A percentile compares a stretch with the other conserved stretches of the same genome.
These are phyloP conservation scores for Phaenicophaeus curvirostris DNA, from an alignment of 2,797 vertebrate species.

Conservation along the genomic window DNA sequence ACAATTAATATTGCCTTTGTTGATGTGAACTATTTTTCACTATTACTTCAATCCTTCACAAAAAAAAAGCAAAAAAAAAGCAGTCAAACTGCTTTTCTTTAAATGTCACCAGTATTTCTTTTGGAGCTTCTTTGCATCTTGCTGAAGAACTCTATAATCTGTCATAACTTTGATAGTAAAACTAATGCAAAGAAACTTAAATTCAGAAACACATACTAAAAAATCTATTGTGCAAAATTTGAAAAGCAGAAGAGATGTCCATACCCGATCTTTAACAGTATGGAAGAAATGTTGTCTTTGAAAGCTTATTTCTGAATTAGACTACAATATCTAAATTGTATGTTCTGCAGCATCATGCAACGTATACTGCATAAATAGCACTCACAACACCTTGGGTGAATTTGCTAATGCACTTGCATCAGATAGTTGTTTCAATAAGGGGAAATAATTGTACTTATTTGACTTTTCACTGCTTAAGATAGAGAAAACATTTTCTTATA, in stretches of 20 bases:
- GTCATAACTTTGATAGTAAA: not conserved
- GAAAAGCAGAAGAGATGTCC: not conserved
- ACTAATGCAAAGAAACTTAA: not conserved
- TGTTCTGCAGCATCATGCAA: not conserved
- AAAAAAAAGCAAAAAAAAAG: not conserved
- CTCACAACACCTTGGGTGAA: not conserved
- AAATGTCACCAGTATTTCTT: not conserved
- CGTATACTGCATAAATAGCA: not conserved
- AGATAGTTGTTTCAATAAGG: not conserved
- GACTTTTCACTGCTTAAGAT: not conserved
- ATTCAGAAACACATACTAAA: not conserved
- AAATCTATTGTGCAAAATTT: not conserved
- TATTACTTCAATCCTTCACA: not conserved
- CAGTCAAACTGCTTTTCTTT: not conserved
- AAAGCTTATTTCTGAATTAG: not conserved
- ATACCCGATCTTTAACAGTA: rapidly evolving
- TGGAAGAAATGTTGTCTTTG: not conserved
- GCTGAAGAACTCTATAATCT: not conserved
- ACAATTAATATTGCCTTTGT: not conserved
- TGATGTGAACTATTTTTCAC: not conserved
- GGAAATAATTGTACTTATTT: not conserved
- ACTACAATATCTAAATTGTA: not conserved
- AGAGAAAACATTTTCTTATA: not conserved
- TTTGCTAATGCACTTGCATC: not conserved
- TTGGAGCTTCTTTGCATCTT: not conserved